These are phyloP conservation scores for Coluber constrictor DNA, from an alignment of 2,797 vertebrate genomes.

Conservation along the genomic window DNA sequence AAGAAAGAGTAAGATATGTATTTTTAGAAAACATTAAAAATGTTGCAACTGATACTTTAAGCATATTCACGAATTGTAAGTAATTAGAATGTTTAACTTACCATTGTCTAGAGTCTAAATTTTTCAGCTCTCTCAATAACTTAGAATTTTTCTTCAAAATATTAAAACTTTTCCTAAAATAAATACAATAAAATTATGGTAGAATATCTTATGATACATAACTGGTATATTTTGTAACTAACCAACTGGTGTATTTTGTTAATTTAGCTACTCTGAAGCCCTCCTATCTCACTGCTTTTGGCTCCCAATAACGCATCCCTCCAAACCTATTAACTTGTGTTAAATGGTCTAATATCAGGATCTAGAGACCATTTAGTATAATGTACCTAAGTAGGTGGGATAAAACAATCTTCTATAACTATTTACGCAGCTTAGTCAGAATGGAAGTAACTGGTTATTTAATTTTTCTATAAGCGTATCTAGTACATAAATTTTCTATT, in stretches of 20 bases:
- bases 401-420: background rate
- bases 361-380: background rate
- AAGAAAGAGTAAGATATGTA: background rate
- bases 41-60: background rate
- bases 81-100: conserved; percentile 63
- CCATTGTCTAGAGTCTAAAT: conserved; percentile 97
- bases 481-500: background rate
- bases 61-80: background rate
- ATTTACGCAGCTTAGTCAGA: background rate
- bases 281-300: background rate
- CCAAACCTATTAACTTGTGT: background rate
- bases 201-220: conserved; percentile 11
- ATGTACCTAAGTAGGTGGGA: background rate
- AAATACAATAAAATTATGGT: conserved; percentile 34
- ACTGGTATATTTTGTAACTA: background rate
- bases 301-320: background rate
- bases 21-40: background rate
- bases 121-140: conserved; percentile 94
- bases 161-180: conserved; percentile 91
- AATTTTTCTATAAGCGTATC: background rate
- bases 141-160: conserved; percentile 98
- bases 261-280: background rate
- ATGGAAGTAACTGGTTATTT: background rate
- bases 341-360: background rate
- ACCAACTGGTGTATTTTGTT: background rate